Conservation (phyloP, 2,113 vertebrate genomes). For the Labrus mixtus region DNA sequence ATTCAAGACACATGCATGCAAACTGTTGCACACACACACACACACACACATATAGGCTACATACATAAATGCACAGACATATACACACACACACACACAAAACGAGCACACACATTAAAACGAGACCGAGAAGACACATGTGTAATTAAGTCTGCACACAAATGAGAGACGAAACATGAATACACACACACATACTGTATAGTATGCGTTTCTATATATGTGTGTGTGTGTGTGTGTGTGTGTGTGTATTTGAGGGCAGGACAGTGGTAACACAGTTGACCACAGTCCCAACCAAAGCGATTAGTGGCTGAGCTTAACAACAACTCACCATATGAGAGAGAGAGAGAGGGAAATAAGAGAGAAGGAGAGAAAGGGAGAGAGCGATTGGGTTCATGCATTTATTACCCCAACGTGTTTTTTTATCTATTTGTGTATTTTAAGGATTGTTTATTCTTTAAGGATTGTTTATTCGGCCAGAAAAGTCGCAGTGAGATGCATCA, state of each 20-base stretch:
- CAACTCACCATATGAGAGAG: slow-evolving; percentile 44
- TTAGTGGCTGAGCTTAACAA: slow-evolving; percentile 73
- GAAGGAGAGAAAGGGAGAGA: too few species aligned
- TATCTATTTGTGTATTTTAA: too few species aligned
- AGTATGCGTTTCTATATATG: slow-evolving; percentile 8
- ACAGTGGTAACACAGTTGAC: slow-evolving; percentile 53
- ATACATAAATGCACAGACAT: neutral
- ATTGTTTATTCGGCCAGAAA: too few species aligned
- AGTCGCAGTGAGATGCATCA: too few species aligned
- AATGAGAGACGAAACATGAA: slow-evolving; percentile 40
- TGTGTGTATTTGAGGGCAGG: slow-evolving; percentile 47
- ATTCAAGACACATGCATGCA: slow-evolving; percentile 7
- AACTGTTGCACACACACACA: slow-evolving; percentile 33
- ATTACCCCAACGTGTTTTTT: neutral
- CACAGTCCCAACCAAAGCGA: slow-evolving; percentile 65
- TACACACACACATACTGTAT: neutral
- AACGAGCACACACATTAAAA: slow-evolving; percentile 10
- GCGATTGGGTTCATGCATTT: neutral
- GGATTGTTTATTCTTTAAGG: too few species aligned
- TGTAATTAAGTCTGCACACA: slow-evolving; percentile 39
- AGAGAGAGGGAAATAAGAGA: neutral
- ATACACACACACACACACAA: neutral
- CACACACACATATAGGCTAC: slow-evolving; percentile 22
- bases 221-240: slow-evolving; percentile 15
- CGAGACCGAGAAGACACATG: neutral